Base-by-base conservation (phyloP, 2,113 vertebrate genomes). In the Paramisgurnus dabryanus region DNA sequence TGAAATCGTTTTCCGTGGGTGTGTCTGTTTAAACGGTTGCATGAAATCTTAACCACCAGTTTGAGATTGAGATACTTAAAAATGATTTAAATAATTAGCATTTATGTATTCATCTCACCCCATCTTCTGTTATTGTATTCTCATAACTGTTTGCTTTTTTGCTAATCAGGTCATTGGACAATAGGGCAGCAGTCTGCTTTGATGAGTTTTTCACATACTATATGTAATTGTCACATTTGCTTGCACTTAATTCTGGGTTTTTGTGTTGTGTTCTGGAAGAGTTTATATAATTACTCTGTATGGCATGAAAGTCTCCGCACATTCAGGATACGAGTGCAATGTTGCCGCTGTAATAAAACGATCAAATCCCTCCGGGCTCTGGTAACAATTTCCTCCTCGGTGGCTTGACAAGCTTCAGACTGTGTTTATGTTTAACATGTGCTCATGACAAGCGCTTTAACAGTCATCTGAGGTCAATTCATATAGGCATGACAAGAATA, bases 311-410 rank as follows among this genome's bases (percentile, higher is more conserved):
- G 67, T 76, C 49, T 67, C 43, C 27, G 41, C 68, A 57, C 68
- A 45, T 72, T 64, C 60, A 67, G 74, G 74, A 77, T 68, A 65
- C 81, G 79, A 78, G 83, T 75, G 71, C 58, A 53, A 74, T 65
- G 74, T 78, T 70, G 68, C 72, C 57, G 78, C 60, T 75, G 60
- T 90, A 91, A 91, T 91, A 90, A 90, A 91, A 86, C 72, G 67
- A 79, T 83, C 49, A 79, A 75, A 86, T 70, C 79, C 82, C 60
- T 65, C 27, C 69, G 41, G 71, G 40, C 22, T 80, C 73, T 60
- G 67, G 18, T 34, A 40, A 13, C 76, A 66, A 55, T 77, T 77
- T 66, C 18, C n/a, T 55, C 69, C 66, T 50, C 34, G 7, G 60
- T 70, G 39, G 58, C 22, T 73, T 63, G 53, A 75, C 72, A 47